Evolutionary conservation across 2,113 vertebrate genomes (phyloP), one percentile per base, ranked within the genome.

Genomic region (Colossoma macropomum): DNA sequence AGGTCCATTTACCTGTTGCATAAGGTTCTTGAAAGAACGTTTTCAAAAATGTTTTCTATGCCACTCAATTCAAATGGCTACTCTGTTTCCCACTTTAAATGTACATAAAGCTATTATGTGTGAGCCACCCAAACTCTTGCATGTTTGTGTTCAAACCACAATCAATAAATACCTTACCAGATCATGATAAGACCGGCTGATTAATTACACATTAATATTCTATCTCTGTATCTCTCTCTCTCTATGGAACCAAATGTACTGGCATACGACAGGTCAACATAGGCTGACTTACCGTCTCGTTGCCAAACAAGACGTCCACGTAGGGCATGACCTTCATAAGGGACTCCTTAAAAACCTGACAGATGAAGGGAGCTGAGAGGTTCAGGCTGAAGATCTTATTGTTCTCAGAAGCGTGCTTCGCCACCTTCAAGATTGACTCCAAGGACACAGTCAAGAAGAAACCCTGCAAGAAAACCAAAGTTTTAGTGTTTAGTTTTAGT

Each of bases 361-460:
- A 95, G 93, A 99, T 98, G 90, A 99, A 99, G 7, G 97, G 98
- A 23, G 98, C 98, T 0, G 98, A 99, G 83, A 99, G 93, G 89
- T 99, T 99, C 91, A 99, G 89, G 89, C 94, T 94, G 91, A 99
- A 99, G 85, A 97, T 91, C 94, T 96, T 98, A 93, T 99, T 96
- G 83, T 94, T 95, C 87, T 97, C 96, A 66, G 96, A 96, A 60
- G 97, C 96, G 10, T 98, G 95, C 81, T 91, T 90, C 41, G 98
- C 97, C 85, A 99, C 97, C 93, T 98, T 98, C 88, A 99, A 91
- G 69, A 98, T 95, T 56, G 98, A 97, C 92, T 99, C 98, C 77
- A 96, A 85, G 60, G 97, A 99, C 83, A 99, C 98, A 0, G 98
- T 99, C 90, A 99, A 90, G 90, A 99, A 99, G 92, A 99, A 99